Conservation (phyloP, 2,888 invertebrate species). For the Drosophila atroscutellata region DNA sequence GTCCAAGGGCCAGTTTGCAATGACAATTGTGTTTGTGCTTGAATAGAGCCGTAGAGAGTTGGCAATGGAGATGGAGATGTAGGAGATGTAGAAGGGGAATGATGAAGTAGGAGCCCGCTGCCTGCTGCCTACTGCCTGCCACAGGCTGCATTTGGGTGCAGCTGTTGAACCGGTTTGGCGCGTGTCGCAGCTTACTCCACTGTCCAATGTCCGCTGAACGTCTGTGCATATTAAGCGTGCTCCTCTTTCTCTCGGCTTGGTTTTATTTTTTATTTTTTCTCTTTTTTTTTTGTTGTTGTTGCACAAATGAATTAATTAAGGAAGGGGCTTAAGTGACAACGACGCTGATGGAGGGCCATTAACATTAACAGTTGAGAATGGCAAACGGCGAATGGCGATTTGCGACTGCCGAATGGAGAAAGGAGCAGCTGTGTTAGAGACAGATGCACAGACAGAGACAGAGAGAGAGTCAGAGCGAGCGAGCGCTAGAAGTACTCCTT, state of each 20-base stretch:
- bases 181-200: constrained; percentile 50
- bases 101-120: constrained; percentile 11
- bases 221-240: constrained; percentile 24
- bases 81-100: neutral
- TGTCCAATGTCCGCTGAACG: constrained; percentile 2
- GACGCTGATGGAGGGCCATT: constrained; percentile 49
- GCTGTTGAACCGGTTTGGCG: constrained; percentile 76
- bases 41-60: constrained; percentile 11
- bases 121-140: neutral
- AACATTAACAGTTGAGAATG: constrained; percentile 39
- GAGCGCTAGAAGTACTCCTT: constrained; percentile 63
- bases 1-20: constrained; percentile 7
- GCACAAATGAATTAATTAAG: constrained; percentile 75
- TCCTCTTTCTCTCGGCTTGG: constrained; percentile 22
- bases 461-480: neutral
- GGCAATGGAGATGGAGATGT: neutral
- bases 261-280: constrained; percentile 9
- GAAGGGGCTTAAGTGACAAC: constrained; percentile 51
- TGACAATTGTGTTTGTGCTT: constrained; percentile 41
- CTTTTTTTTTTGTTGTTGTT: constrained; percentile 11
- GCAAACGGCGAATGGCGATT: neutral
- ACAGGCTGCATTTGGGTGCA: constrained; percentile 67
- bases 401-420: neutral
- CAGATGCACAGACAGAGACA: neutral
- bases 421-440: constrained; percentile 28